A percentile compares a stretch with the other conserved stretches of the same genome.
These are phyloP conservation scores for Anser cygnoides DNA, from an alignment of 2,113 vertebrate genomes.

Conservation along the genomic window DNA sequence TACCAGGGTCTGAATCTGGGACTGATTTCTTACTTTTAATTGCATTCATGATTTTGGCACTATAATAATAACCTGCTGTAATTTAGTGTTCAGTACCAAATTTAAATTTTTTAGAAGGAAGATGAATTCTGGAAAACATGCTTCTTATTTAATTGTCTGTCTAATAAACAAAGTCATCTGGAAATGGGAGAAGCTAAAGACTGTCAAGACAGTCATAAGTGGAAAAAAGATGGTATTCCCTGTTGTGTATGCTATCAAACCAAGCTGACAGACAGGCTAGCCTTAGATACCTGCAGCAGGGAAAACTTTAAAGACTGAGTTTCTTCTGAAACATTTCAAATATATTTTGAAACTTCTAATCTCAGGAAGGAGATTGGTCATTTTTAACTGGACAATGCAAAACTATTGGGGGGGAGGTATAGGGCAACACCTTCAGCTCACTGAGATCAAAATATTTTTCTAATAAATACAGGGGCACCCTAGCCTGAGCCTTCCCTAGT, in stretches of 20 bases:
- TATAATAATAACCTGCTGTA: background rate
- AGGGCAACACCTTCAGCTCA: background rate
- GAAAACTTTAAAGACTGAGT: background rate
- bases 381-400: slow-evolving; percentile 1
- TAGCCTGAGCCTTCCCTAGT: background rate
- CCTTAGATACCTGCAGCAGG: background rate
- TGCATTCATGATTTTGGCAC: background rate
- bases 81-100: background rate
- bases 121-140: background rate
- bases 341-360: slow-evolving; percentile 8
- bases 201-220: background rate
- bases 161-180: background rate
- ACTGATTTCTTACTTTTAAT: background rate
- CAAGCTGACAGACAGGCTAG: background rate
- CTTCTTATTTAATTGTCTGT: background rate
- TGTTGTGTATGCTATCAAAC: background rate
- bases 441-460: slow-evolving; percentile 32
- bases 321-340: background rate
- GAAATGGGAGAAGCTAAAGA: background rate
- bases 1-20: background rate
- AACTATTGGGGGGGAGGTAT: background rate
- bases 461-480: background rate
- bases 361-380: background rate
- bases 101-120: background rate
- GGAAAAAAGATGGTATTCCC: background rate